Evolutionary conservation across 2,888 invertebrate species (phyloP).

Genomic region (Drosophila formosana): DNA sequence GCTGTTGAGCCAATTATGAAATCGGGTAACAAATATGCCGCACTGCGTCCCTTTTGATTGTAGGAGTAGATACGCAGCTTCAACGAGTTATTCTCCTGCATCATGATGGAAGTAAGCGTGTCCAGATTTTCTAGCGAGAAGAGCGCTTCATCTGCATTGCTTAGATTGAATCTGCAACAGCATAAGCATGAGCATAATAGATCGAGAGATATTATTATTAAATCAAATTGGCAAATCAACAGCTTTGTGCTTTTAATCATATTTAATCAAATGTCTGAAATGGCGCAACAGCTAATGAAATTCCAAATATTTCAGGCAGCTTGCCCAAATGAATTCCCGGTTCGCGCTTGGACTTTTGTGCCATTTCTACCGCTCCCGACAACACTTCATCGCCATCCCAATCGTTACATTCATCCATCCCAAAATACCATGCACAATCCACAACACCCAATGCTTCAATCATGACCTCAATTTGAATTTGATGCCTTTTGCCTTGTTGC

Average conservation of each 20-base stretch:
- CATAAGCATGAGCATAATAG: constrained; percentile 9
- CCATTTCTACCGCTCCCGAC: neutral
- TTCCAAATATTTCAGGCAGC: constrained; percentile 48
- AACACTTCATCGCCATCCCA: neutral
- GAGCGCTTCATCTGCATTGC: constrained; percentile 84
- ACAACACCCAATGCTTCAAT: constrained; percentile 66
- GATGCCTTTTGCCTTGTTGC: constrained; percentile 72
- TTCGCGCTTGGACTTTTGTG: constrained; percentile 31
- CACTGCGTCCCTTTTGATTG: constrained; percentile 93
- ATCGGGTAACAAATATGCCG: constrained; percentile 90
- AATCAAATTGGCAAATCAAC: constrained; percentile 68
- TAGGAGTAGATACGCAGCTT: constrained; percentile 91
- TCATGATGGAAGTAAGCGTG: constrained; percentile 91
- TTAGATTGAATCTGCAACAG: constrained; percentile 83
- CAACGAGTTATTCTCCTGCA: constrained; percentile 92
- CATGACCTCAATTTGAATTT: constrained; percentile 84
- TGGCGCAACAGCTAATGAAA: constrained; percentile 31
- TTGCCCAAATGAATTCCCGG: constrained; percentile 43
- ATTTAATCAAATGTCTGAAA: constrained; percentile 65
- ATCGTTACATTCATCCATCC: neutral
- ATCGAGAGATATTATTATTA: constrained; percentile 38
- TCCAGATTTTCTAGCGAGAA: constrained; percentile 86
- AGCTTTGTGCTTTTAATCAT: constrained; percentile 72
- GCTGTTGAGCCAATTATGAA: constrained; percentile 91
- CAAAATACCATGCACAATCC: constrained; percentile 11